Conservation (phyloP, 2,888 invertebrate species). For the Baronia brevicornis region DNA sequence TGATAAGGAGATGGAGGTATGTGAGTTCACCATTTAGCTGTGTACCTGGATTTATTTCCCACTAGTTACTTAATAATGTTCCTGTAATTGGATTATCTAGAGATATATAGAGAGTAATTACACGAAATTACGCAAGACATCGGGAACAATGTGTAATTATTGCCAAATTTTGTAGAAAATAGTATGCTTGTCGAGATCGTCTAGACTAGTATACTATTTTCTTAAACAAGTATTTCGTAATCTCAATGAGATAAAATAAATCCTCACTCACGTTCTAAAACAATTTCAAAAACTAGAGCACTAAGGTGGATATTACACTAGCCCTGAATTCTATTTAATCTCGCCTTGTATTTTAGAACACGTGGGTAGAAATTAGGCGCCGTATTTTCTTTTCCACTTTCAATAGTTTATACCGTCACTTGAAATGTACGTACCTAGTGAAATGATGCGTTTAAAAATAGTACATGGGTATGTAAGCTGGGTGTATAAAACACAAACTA, state of each 20-base stretch:
- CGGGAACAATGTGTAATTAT: too few species aligned
- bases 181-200: too few species aligned
- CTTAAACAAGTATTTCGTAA: too few species aligned
- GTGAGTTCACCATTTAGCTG: too few species aligned
- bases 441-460: conserved; percentile 12
- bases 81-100: too few species aligned
- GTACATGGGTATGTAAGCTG: conserved; percentile 10
- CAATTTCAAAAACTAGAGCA: neutral
- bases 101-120: too few species aligned
- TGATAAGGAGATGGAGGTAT: too few species aligned
- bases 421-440: conserved; percentile 5
- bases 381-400: conserved; percentile 10
- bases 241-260: conserved; percentile 2
- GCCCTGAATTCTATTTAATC: conserved; percentile 5
- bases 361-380: conserved; percentile 8
- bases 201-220: too few species aligned
- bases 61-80: too few species aligned
- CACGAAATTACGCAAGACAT: too few species aligned
- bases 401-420: conserved; percentile 8
- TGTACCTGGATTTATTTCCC: too few species aligned
- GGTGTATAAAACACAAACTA: conserved; percentile 13
- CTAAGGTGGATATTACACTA: conserved; percentile 1
- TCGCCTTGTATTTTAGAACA: conserved; percentile 4
- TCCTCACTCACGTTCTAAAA: neutral
- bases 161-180: too few species aligned